Evolutionary conservation across 2,797 vertebrate species (phyloP).

Genomic region (Microctenopoma lineatum): DNA sequence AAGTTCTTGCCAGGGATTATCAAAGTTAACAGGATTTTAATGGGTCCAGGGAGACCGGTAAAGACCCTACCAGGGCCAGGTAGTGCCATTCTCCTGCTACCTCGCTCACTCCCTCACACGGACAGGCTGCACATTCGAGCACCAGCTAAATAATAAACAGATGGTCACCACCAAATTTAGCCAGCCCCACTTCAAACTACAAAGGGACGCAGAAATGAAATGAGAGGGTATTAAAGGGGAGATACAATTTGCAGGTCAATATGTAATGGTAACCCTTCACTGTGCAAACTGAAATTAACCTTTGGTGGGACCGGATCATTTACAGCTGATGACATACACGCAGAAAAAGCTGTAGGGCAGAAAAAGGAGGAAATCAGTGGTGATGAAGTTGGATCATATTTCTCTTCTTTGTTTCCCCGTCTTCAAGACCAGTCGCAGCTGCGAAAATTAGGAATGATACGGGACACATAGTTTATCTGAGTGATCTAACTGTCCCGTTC

Average conservation of each 20-base stretch:
- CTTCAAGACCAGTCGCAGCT: constrained; percentile 16
- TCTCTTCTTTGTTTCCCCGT: constrained; percentile 37
- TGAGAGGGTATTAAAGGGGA: constrained; percentile 86
- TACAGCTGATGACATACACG: constrained; percentile 70
- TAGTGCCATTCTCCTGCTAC: constrained; percentile 63
- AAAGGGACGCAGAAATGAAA: constrained; percentile 84
- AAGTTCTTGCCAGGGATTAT: constrained; percentile 77
- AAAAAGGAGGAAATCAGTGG: constrained; percentile 5
- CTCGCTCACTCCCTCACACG: constrained; percentile 74
- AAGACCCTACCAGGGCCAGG: constrained; percentile 74
- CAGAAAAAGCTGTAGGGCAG: constrained; percentile 31
- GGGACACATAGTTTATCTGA: neutral
- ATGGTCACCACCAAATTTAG: constrained; percentile 88
- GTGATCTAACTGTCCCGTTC: constrained; percentile 5
- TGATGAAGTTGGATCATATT: constrained; percentile 64
- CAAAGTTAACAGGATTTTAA: constrained; percentile 84
- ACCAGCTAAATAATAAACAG: constrained; percentile 88
- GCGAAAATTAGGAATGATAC: constrained; percentile 19
- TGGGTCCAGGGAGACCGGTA: constrained; percentile 78
- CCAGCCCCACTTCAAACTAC: constrained; percentile 80
- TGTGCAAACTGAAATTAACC: constrained; percentile 90
- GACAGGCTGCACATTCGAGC: constrained; percentile 83
- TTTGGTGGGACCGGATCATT: constrained; percentile 81
- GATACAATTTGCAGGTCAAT: constrained; percentile 90
- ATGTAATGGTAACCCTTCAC: constrained; percentile 87